phyloP scores from a whole-genome alignment of 2,113 vertebrate genomes.

The Psammodynastes pulverulentus region DNA sequence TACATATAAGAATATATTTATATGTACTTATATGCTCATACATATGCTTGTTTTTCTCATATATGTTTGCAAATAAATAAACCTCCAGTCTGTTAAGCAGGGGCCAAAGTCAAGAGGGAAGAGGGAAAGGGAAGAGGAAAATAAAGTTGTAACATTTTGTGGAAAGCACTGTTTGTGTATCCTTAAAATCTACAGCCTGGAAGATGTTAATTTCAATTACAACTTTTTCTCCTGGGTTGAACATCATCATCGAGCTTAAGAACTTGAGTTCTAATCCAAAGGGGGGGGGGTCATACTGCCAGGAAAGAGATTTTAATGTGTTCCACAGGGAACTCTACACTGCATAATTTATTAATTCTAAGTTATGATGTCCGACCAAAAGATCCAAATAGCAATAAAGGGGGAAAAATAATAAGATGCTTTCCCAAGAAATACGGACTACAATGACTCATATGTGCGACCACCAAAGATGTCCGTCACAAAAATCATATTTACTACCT shows the following conservation, averaged over 20 bases:
- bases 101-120: not conserved
- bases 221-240: constrained; percentile 33
- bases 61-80: too few species aligned
- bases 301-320: constrained; percentile 25
- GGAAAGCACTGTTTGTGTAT: not conserved
- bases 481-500: not conserved
- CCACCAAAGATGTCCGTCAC: not conserved
- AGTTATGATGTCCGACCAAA: not conserved
- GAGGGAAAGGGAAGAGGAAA: too few species aligned
- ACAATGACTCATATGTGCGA: not conserved
- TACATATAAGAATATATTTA: too few species aligned
- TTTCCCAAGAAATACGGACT: constrained; percentile 24
- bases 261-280: not conserved
- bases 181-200: constrained; percentile 25
- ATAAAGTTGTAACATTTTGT: not conserved
- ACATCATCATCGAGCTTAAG: constrained; percentile 28
- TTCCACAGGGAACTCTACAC: constrained; percentile 35
- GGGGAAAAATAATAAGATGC: not conserved
- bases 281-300: constrained; percentile 33
- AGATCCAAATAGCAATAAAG: not conserved
- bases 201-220: constrained; percentile 31
- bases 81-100: not conserved
- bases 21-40: too few species aligned
- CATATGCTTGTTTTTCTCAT: too few species aligned
- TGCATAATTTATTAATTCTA: constrained; percentile 14